A percentile compares a stretch with the other conserved stretches of the same genome.
These are phyloP conservation scores for Rugalucina vietnamica DNA, from an alignment of 2,888 invertebrate genomes.

Conservation along the genomic window DNA sequence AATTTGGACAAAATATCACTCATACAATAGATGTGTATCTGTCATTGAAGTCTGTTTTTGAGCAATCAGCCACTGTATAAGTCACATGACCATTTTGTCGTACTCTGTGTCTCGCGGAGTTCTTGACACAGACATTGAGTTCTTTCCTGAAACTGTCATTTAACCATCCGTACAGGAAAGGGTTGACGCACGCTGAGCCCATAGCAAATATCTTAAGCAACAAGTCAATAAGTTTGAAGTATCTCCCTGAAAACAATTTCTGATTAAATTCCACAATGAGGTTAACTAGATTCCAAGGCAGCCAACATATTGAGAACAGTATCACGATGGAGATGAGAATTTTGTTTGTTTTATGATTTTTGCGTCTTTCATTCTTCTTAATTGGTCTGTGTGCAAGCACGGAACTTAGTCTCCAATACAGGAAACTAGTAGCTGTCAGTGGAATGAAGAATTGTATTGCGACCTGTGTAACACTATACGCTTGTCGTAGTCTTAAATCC, in stretches of 20 bases:
- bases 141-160: slow-evolving; percentile 83
- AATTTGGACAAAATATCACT: neutral
- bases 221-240: slow-evolving; percentile 78
- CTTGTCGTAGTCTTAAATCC: slow-evolving; percentile 59
- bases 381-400: slow-evolving; percentile 75
- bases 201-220: slow-evolving; percentile 81
- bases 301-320: slow-evolving; percentile 82
- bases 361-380: slow-evolving; percentile 71
- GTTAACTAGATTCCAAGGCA: slow-evolving; percentile 81
- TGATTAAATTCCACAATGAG: slow-evolving; percentile 77
- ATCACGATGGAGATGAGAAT: slow-evolving; percentile 81
- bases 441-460: slow-evolving; percentile 80
- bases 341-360: slow-evolving; percentile 78
- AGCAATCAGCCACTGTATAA: slow-evolving; percentile 48
- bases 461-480: slow-evolving; percentile 77
- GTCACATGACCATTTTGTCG: slow-evolving; percentile 59
- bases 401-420: slow-evolving; percentile 79
- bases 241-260: slow-evolving; percentile 68
- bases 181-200: slow-evolving; percentile 83
- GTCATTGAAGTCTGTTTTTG: slow-evolving; percentile 47
- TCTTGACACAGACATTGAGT: slow-evolving; percentile 69
- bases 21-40: slow-evolving; percentile 47
- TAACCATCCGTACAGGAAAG: slow-evolving; percentile 83
- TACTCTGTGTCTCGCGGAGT: slow-evolving; percentile 56
- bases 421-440: slow-evolving; percentile 74